phyloP scores from a whole-genome alignment of 2,113 vertebrate species.

The Solenodon paradoxus region DNA sequence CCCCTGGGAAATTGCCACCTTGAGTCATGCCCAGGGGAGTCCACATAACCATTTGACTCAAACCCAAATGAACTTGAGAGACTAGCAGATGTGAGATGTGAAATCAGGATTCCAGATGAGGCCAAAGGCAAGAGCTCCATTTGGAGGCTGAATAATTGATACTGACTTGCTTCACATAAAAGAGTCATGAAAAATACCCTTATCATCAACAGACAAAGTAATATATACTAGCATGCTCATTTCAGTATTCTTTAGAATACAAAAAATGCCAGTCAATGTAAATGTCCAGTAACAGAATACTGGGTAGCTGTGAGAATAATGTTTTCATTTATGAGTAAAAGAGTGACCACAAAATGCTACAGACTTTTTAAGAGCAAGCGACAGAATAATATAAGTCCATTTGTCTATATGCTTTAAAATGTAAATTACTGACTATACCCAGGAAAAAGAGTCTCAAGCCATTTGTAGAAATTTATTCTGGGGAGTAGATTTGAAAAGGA shows the following conservation, averaged over 20 bases:
- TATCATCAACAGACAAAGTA: background rate
- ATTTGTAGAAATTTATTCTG: background rate
- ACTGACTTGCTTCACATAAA: background rate
- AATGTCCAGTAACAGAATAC: background rate
- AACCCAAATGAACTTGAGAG: background rate
- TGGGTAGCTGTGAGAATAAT: background rate
- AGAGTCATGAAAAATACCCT: background rate
- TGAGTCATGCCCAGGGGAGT: background rate
- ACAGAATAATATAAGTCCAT: background rate
- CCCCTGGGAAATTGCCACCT: background rate
- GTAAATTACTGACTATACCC: slow-evolving; percentile 3
- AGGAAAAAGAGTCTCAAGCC: background rate
- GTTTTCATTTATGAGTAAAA: background rate
- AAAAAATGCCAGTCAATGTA: background rate
- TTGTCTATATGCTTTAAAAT: slow-evolving; percentile 55
- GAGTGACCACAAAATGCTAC: background rate
- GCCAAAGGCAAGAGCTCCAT: background rate
- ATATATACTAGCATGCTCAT: background rate
- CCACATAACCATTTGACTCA: background rate
- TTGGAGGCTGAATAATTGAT: background rate
- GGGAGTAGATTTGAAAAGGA: background rate
- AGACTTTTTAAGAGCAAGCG: slow-evolving; percentile 16
- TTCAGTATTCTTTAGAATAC: background rate
- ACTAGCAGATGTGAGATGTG: background rate
- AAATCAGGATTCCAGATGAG: background rate